These are phyloP conservation scores for Tetheella fluctuosa DNA, from an alignment of 2,888 invertebrate genomes.

Conservation along the genomic window DNA sequence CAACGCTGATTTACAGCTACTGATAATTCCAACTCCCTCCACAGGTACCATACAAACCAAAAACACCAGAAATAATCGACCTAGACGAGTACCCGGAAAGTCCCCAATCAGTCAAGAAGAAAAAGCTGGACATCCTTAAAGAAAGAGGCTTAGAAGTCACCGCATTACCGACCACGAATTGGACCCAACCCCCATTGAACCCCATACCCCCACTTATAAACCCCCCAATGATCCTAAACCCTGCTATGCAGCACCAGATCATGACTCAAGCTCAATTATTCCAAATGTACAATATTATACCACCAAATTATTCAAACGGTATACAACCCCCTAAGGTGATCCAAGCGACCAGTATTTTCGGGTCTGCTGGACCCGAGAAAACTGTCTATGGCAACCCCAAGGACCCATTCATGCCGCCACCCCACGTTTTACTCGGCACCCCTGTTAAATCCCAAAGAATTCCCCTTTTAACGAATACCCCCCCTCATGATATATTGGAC, in stretches of 20 bases:
- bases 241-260: slow-evolving; percentile 71
- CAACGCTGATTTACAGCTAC: not conserved
- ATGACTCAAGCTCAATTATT: slow-evolving; percentile 79
- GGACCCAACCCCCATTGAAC: slow-evolving; percentile 46
- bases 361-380: slow-evolving; percentile 82
- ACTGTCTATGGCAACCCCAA: slow-evolving; percentile 90
- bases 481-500: slow-evolving; percentile 85
- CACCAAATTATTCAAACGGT: slow-evolving; percentile 58
- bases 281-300: slow-evolving; percentile 71
- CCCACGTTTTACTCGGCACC: slow-evolving; percentile 75
- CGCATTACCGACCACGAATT: slow-evolving; percentile 78
- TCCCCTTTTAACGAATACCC: slow-evolving; percentile 46
- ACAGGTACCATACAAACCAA: slow-evolving; percentile 85
- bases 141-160: slow-evolving; percentile 91
- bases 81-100: slow-evolving; percentile 83
- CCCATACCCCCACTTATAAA: slow-evolving; percentile 31
- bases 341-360: slow-evolving; percentile 87
- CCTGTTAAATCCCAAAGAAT: slow-evolving; percentile 61
- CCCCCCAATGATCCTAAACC: slow-evolving; percentile 57
- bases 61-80: slow-evolving; percentile 87
- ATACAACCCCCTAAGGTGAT: slow-evolving; percentile 81
- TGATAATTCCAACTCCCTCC: not conserved
- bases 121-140: slow-evolving; percentile 89
- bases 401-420: slow-evolving; percentile 85
- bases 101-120: slow-evolving; percentile 83